Base-by-base conservation (phyloP, 2,888 invertebrate genomes). In the Lamellibrachia satsuma region DNA sequence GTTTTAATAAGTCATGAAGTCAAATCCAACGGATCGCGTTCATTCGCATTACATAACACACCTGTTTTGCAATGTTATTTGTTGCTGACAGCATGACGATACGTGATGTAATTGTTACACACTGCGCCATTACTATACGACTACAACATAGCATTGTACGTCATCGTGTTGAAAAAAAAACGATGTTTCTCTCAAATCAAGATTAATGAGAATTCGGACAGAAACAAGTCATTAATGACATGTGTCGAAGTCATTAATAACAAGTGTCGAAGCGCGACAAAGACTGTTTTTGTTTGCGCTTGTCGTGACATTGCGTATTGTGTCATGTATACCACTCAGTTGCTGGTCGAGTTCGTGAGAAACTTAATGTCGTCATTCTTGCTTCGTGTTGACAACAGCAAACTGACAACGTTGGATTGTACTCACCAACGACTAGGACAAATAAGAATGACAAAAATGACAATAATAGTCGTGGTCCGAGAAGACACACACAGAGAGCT, bases 1-100 rank as follows among this genome's bases (percentile, higher is more conserved):
- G 75, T 75, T 75, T 75, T 75, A 75, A 75, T 75, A 75, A 75
- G 75, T 75, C 75, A 75, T 75, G 75, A 75, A 75, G 75, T 75
- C 75, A 75, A 75, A 75, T 75, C 75, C 75, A 75, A 22, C n/a
- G 75, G 75, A 11, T 7, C 4, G 75, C 75, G 3, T 75, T 22
- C 75, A 75, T 15, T 75, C n/a, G 75, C 22, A 75, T 75, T 75
- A 22, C 75, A 15, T 75, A 75, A 75, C 75, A n/a, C 75, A 75
- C n/a, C 75, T 75, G 75, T 22, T 75, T 75, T 75, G 75, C 75
- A 75, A 22, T 15, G 15, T 75, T 75, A 75, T 75, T 22, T 22
- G n/a, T 75, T 2, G 75, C 75, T 4, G 11, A 75, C 22, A 55
- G 55, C 55, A 4, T 6, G 6, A n/a, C 75, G 15, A 22, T 11